A percentile compares a stretch with the other conserved stretches of the same genome.
phyloP scores from a whole-genome alignment of 2,113 vertebrate genomes.

The Eulacestoma nigropectus region DNA sequence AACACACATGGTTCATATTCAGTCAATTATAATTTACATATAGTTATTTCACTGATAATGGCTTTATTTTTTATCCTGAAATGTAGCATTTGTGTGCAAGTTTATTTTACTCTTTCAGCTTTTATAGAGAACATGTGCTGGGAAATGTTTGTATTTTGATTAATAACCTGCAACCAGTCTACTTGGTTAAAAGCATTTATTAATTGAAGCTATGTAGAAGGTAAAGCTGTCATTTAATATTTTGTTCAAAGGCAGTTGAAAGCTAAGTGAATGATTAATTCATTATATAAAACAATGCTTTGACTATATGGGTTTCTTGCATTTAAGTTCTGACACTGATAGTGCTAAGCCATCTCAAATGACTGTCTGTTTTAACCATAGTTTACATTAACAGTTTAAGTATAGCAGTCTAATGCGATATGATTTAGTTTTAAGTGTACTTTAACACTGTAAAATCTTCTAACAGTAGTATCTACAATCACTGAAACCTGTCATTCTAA shows the following conservation, averaged over 20 bases:
- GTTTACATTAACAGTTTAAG: background rate
- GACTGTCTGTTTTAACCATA: background rate
- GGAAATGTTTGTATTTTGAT: background rate
- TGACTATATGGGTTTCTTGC: background rate
- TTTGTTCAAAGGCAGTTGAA: background rate
- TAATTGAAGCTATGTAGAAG: background rate
- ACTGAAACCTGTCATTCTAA: background rate
- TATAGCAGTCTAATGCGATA: background rate
- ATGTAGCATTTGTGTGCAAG: background rate
- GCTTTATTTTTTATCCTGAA: background rate
- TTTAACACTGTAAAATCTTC: background rate
- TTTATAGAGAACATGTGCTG: background rate
- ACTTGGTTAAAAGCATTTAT: slow-evolving; percentile 15
- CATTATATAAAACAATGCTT: slow-evolving; percentile 15
- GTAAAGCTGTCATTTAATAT: background rate
- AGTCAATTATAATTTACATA: background rate
- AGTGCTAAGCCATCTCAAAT: background rate
- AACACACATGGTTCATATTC: background rate
- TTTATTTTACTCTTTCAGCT: background rate
- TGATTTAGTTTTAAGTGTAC: background rate
- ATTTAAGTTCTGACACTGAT: slow-evolving; percentile 6
- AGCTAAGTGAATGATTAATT: slow-evolving; percentile 11
- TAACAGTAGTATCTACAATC: background rate
- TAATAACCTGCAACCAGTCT: background rate
- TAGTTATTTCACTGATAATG: background rate